Evolutionary conservation across 2,797 vertebrate genomes (phyloP).

Genomic region (Varecia variegata): DNA sequence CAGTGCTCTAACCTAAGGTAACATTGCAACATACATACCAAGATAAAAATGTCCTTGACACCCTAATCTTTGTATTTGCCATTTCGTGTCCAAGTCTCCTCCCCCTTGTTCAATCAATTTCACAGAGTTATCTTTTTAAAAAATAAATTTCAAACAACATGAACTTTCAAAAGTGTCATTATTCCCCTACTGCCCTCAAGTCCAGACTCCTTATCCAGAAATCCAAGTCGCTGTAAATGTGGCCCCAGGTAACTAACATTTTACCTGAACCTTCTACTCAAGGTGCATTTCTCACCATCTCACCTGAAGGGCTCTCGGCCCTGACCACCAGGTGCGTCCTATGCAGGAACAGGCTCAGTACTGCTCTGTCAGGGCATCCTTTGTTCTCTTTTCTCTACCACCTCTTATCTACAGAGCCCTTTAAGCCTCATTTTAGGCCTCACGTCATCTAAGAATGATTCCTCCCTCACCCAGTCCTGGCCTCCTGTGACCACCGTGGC

Average conservation of each 20-base stretch:
- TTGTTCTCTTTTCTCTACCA: no score
- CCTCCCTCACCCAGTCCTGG: background rate
- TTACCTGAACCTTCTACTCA: fast-evolving
- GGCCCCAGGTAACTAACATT: background rate
- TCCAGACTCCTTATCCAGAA: background rate
- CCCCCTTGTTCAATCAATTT: background rate
- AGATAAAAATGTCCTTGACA: background rate
- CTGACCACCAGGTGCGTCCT: no score
- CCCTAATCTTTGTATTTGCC: fast-evolving
- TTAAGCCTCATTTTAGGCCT: background rate
- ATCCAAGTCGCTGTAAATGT: background rate
- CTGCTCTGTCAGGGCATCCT: background rate
- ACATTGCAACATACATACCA: background rate
- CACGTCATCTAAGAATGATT: background rate
- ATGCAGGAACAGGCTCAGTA: fast-evolving
- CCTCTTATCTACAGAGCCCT: fast-evolving
- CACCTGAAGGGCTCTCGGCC: background rate
- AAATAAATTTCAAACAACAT: background rate
- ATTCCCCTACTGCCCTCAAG: background rate
- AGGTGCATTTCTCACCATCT: fast-evolving
- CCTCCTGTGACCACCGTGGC: fast-evolving
- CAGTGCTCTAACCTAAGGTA: background rate
- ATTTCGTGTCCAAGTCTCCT: no score
- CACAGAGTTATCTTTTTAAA: background rate
- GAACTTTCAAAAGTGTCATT: background rate